Percentiles rank a stretch among this genome's conserved stretches.
Conservation (phyloP, 2,888 invertebrate species). For the Sphaeridia pumilis region DNA sequence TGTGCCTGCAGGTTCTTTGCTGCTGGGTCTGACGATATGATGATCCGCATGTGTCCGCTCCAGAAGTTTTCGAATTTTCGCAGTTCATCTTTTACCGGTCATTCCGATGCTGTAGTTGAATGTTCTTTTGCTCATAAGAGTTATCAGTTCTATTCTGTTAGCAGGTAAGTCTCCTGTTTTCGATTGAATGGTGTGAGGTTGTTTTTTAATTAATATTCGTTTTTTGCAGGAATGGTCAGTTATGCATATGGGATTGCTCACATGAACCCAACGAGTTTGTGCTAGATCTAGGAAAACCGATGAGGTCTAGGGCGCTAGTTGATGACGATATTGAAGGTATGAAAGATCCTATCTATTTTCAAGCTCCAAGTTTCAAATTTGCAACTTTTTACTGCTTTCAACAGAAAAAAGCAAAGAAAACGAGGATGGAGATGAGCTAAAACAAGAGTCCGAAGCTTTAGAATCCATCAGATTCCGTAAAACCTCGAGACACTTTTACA, state of each 20-base stretch:
- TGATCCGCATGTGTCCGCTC: slow-evolving; percentile 67
- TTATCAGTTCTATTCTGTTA: slow-evolving; percentile 70
- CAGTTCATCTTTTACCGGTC: slow-evolving; percentile 65
- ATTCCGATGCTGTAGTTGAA: slow-evolving; percentile 69
- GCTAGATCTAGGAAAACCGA: slow-evolving; percentile 36
- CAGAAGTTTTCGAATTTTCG: slow-evolving; percentile 62
- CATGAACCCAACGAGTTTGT: slow-evolving; percentile 58
- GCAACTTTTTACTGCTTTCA: not conserved
- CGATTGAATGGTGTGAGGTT: not conserved
- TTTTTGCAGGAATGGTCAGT: slow-evolving; percentile 58
- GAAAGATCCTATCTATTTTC: slow-evolving; percentile 8
- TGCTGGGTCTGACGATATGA: slow-evolving; percentile 81
- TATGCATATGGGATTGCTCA: slow-evolving; percentile 76
- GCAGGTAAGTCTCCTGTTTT: slow-evolving; percentile 40
- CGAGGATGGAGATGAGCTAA: slow-evolving; percentile 10
- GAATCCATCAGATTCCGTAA: slow-evolving; percentile 52
- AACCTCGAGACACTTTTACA: slow-evolving; percentile 59
- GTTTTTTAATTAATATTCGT: not conserved
- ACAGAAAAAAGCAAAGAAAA: not conserved
- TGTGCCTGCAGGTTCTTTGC: slow-evolving; percentile 52
- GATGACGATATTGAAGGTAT: slow-evolving; percentile 22
- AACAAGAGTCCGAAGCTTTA: slow-evolving; percentile 38
- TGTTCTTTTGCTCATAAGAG: slow-evolving; percentile 79
- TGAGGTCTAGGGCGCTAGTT: slow-evolving; percentile 24
- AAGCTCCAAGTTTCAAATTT: not conserved